These are phyloP conservation scores for Dryadula phaetusa DNA, from an alignment of 2,888 invertebrate genomes.

Conservation along the genomic window DNA sequence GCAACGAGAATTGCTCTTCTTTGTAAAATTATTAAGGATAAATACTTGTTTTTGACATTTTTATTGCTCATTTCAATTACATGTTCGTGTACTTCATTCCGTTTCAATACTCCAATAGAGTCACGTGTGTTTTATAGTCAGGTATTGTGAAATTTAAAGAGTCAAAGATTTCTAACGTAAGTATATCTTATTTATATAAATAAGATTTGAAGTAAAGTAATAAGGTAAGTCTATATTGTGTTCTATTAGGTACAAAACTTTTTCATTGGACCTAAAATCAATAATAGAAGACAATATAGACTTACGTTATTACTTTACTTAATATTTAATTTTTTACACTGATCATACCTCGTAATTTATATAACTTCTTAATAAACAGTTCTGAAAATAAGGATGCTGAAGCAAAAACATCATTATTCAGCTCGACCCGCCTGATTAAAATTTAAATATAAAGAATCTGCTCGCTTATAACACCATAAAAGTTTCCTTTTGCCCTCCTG, in stretches of 20 bases:
- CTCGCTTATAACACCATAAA: constrained; percentile 34
- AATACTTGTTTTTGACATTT: constrained; percentile 20
- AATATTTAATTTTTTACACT: background rate
- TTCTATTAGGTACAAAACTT: no score
- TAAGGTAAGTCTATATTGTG: no score
- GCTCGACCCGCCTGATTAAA: constrained; percentile 29
- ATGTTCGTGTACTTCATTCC: background rate
- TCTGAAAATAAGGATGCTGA: background rate
- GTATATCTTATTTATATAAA: no score
- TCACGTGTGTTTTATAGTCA: no score
- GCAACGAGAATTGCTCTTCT: constrained; percentile 9
- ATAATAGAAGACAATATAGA: no score
- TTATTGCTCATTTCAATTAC: constrained; percentile 25
- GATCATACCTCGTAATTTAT: background rate
- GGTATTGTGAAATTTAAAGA: no score
- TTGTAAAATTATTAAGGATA: constrained; percentile 15
- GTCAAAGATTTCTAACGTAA: no score
- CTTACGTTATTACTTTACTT: background rate
- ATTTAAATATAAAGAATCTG: constrained; percentile 35
- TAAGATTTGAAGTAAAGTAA: no score
- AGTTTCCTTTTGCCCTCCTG: constrained; percentile 18
- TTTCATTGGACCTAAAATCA: no score
- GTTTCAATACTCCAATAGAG: constrained; percentile 25
- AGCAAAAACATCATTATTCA: constrained; percentile 3
- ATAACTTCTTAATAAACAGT: constrained; percentile 6